Base-by-base conservation (phyloP, 2,888 invertebrate species). In the Eupithecia pulchellata region DNA sequence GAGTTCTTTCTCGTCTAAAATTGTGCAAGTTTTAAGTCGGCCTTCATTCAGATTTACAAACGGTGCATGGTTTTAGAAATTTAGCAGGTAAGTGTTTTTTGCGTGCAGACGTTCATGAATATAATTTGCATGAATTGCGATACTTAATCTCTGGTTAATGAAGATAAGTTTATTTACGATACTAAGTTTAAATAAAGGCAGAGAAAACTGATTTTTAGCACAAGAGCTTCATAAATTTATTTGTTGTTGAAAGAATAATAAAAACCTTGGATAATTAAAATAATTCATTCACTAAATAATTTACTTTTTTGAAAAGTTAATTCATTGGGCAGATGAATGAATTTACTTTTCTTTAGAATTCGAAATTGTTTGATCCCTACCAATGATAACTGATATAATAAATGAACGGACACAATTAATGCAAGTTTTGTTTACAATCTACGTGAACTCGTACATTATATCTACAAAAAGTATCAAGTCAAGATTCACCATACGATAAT, bases 401-500 rank as follows among this genome's bases (percentile, higher is more conserved):
- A n/a, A 47, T n/a, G 20, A 2, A 20, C 11, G 1, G n/a, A 42
- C 8, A 1, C 0, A 42, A 42, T n/a, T n/a, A 8, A 42, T n/a
- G 2, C n/a, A n/a, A 42, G n/a, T 17, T 2, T n/a, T n/a, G 17
- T 39, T 39, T 39, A 39, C 39, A 42, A 8, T 42, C n/a, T 20
- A 20, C 2, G 47, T 47, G 1, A 47, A 47, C 42, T 47, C 20
- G 20, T 8, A 20, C 47, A 42, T 39, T 4, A n/a, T 47, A n/a
- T 47, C 66, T 20, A 70, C 52, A 25, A 63, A 66, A 63, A 60
- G 72, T 73, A 72, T 73, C 63, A 69, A 64, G 60, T 66, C 61
- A 34, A 57, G 55, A 57, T 65, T 64, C 66, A 64, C 58, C 66
- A 58, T 68, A 55, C 60, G 64, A 72, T 73, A 65, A n/a, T n/a